Evolutionary conservation across 2,888 invertebrate species (phyloP), one percentile per base, ranked within the genome.

Genomic region (Lasius platythorax): DNA sequence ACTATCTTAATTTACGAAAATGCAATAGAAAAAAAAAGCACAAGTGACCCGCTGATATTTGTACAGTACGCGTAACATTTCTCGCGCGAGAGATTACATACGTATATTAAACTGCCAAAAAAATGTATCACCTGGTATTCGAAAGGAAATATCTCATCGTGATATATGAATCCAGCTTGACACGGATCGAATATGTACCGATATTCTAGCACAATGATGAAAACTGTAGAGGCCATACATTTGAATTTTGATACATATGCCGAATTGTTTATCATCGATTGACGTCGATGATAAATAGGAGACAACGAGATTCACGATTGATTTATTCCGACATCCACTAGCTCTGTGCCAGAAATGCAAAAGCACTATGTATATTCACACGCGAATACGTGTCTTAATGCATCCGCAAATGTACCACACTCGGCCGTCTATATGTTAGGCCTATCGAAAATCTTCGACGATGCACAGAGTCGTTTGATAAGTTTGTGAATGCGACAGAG

Each of bases 321-420:
- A 85, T 85, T n/a, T 82, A 63, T 43, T 72, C 33, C 81, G 40
- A 88, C 81, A 84, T 88, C 85, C 87, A 87, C 70, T 87, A 87
- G 79, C 82, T 85, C 83, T 74, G 82, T 82, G 58, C 68, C 72
- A 82, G 75, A 86, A 68, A 87, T 74, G 82, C 82, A 76, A 87
- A 81, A 88, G 85, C 85, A 67, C 81, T 85, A 67, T 85, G 70
- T 81, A 68, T 58, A 64, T n/a, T 72, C 53, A 67, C 56, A 66
- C 72, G 70, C 66, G 53, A 84, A 56, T 73, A 74, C 58, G 61
- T 46, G 23, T 72, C 18, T 73, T 61, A 70, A 73, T 46, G 61
- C 46, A 18, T 81, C 58, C 79, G 73, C 73, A 46, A n/a, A 53
- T 73, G 46, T 43, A 73, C 23, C 18, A 72, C 73, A 73, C 46